Percentiles rank a stretch among this genome's conserved stretches.
Evolutionary conservation across 2,113 vertebrate species (phyloP).

Genomic region (Paramormyrops kingsleyae): DNA sequence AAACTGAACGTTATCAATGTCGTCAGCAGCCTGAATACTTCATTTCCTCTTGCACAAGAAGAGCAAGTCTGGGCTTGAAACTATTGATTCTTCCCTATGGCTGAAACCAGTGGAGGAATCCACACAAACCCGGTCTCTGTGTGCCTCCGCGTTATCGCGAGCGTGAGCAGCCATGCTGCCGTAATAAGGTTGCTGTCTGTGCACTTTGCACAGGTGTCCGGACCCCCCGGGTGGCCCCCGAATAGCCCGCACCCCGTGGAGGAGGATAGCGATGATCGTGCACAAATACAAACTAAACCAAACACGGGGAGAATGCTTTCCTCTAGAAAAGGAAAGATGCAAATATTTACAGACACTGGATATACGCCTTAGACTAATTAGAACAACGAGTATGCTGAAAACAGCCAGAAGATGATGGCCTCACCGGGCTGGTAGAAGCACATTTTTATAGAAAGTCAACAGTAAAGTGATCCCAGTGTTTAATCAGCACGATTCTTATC

Average conservation of each 20-base stretch:
- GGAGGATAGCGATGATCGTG: background rate
- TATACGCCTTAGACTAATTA: background rate
- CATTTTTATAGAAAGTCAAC: background rate
- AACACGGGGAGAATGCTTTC: background rate
- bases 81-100: background rate
- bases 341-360: background rate
- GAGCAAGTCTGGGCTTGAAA: conserved; percentile 2
- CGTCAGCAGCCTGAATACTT: too few species aligned
- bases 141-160: background rate
- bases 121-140: background rate
- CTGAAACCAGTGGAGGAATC: background rate
- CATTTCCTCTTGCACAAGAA: background rate
- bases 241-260: background rate
- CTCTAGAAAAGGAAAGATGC: background rate
- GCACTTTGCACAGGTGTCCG: background rate
- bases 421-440: background rate
- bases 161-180: background rate
- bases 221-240: background rate
- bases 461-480: background rate
- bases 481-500: background rate
- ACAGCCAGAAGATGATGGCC: background rate
- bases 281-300: background rate
- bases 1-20: background rate
- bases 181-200: background rate
- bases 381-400: background rate